Base-by-base conservation (phyloP, 2,888 invertebrate genomes). In the Tolmerus cingulatus region DNA sequence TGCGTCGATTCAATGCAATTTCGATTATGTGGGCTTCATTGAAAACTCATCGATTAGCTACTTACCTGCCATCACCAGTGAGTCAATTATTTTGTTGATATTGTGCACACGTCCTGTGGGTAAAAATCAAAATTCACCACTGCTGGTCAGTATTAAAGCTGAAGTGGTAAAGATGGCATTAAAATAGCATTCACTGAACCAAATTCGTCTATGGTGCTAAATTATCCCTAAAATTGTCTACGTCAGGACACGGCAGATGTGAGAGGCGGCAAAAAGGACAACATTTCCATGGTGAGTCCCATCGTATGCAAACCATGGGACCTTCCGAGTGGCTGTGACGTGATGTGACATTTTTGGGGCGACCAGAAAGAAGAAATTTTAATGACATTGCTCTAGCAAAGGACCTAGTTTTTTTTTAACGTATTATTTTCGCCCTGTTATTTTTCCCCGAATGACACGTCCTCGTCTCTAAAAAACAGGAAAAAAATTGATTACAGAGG, bases 271-370 rank as follows among this genome's bases (percentile, higher is more conserved):
- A 16, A 40, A 30, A 34, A 37, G 40, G 51, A 51, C 16, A 19
- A 16, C 51, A 27, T 79, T 46, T 46, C 43, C 8, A 51, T 79
- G 34, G 81, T 34, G 34, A 5, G 37, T 37, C 4, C 16, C 5
- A 40, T 77, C 43, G 37, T 79, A 81, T 81, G 81, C 81, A 81
- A 81, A 81, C 30, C 30, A 30, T 81, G 81, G 46, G 51, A n/a
- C 43, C 23, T 43, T 55, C n/a, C 23, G 30, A 30, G 27, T 30
- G 55, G 81, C 16, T 81, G 23, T 19, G 81, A 81, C 30, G 16
- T 84, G 66, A 66, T 84, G 84, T 84, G 84, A 84, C 84, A 27
- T 84, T 84, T 84, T 66, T 84, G 66, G 84, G 84, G 55, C 84
- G 23, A 23, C 84, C n/a, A 84, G 19, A 84, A 84, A 40, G 19